These are phyloP conservation scores for Synanceia verrucosa DNA, from an alignment of 2,797 vertebrate species.

Conservation along the genomic window DNA sequence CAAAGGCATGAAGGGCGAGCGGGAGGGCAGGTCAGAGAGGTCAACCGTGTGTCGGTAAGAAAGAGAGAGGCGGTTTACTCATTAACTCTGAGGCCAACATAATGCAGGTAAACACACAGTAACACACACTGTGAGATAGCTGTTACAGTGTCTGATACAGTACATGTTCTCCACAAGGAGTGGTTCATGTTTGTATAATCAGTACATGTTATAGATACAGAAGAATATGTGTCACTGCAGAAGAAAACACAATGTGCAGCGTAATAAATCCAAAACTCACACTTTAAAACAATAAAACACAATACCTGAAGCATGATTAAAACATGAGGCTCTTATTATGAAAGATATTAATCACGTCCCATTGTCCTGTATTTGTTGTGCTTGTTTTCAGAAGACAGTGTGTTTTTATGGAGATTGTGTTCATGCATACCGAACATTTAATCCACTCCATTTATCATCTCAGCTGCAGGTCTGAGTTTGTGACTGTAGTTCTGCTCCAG, in stretches of 20 bases:
- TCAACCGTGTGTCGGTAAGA: neutral
- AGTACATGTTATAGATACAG: neutral
- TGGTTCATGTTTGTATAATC: neutral
- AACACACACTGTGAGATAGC: neutral
- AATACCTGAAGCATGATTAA: neutral
- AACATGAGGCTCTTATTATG: neutral
- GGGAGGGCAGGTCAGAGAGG: slow-evolving; percentile 32
- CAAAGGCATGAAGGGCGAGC: slow-evolving; percentile 42
- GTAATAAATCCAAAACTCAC: neutral
- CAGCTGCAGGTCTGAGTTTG: neutral
- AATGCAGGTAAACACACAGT: neutral
- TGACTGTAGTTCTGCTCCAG: neutral
- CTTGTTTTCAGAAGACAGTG: neutral
- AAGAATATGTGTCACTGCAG: neutral
- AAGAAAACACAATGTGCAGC: neutral
- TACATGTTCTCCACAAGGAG: no score
- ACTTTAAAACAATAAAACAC: neutral
- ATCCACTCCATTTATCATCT: neutral
- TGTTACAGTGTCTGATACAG: neutral
- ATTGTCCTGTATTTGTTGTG: neutral
- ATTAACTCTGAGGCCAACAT: slow-evolving; percentile 16
- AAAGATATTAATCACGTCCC: neutral
- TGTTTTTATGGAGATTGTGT: neutral
- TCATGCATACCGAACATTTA: neutral
- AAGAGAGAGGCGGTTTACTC: slow-evolving; percentile 1